Base-by-base conservation (phyloP, 2,888 invertebrate species). In the Drosophila cracens region DNA sequence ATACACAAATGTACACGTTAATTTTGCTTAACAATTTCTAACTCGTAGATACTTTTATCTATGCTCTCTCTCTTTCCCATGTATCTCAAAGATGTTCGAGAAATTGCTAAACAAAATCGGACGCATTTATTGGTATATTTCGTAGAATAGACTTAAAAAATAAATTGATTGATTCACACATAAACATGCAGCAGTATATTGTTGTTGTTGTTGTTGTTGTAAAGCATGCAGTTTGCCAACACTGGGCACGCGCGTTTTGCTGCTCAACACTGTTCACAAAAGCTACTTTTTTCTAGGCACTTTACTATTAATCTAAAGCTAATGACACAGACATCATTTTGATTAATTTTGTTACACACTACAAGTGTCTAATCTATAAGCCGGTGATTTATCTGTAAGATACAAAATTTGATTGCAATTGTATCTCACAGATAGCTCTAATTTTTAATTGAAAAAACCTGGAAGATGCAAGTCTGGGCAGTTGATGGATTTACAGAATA, bases 391-490 rank as follows among this genome's bases (percentile, higher is more conserved):
- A 82, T 82, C 81, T 82, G 74, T 29, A 36, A 74, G 83, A 83
- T 66, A 88, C 90, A 86, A 57, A 57, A 8, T n/a, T n/a, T 49
- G 36, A 11, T 38, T 18, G 63, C 51, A 73, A 70, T 51, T 76
- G 90, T 88, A 86, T 88, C 80, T 51, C 68, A 62, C 61, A 81
- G 90, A 90, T 79, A 53, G 72, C 76, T 70, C 65, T 58, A 51
- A 74, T 68, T 74, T 72, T 69, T 29, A 40, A 21, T 75, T 76
- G 89, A 89, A 87, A 87, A 88, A 88, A 88, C 89, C 84, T 89
- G 77, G 91, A 92, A 93, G 93, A 83, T 92, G 91, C 92, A 93
- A 93, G 92, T 93, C 92, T 93, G 92, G 93, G 91, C 93, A 92
- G 92, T 90, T 92, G 93, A 93, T 92, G 92, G 92, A 92, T 87